phyloP scores from a whole-genome alignment of 2,888 invertebrate species.

The Dynastes maya region DNA sequence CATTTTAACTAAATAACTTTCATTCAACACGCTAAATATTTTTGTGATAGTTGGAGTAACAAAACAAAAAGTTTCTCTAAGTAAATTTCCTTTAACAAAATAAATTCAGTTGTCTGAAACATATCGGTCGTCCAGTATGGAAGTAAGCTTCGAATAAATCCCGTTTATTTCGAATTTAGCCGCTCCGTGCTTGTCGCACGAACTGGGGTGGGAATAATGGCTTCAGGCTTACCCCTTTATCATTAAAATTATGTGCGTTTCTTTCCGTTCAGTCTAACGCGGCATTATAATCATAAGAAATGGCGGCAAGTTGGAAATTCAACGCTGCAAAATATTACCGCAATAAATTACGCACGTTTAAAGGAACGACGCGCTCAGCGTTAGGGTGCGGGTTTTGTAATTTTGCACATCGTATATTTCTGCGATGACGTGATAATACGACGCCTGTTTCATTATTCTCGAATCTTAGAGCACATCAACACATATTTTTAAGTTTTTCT shows the following conservation, averaged over 20 bases:
- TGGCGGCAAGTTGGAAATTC: slow-evolving; percentile 26
- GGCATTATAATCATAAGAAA: not conserved
- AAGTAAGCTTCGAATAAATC: slow-evolving; percentile 5
- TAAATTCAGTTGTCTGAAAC: too few species aligned
- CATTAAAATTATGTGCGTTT: slow-evolving; percentile 24
- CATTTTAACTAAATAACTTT: too few species aligned
- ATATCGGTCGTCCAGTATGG: not conserved
- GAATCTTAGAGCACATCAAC: not conserved
- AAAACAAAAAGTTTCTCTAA: too few species aligned
- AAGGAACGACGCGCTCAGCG: not conserved
- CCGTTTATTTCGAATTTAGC: not conserved
- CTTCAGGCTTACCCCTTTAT: slow-evolving; percentile 3
- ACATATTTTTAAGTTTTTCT: not conserved
- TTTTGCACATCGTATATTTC: not conserved
- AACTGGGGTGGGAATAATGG: slow-evolving; percentile 1
- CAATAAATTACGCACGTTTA: slow-evolving; percentile 15
- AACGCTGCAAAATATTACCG: slow-evolving; percentile 32
- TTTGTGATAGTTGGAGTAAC: too few species aligned
- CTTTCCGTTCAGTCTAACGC: not conserved
- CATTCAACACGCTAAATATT: too few species aligned
- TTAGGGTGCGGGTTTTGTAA: not conserved
- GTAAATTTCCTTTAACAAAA: too few species aligned
- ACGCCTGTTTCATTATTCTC: not conserved
- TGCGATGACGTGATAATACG: too few species aligned
- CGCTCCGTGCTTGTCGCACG: not conserved